Base-by-base conservation (phyloP, 2,888 invertebrate species). In the Parnassius glacialis region DNA sequence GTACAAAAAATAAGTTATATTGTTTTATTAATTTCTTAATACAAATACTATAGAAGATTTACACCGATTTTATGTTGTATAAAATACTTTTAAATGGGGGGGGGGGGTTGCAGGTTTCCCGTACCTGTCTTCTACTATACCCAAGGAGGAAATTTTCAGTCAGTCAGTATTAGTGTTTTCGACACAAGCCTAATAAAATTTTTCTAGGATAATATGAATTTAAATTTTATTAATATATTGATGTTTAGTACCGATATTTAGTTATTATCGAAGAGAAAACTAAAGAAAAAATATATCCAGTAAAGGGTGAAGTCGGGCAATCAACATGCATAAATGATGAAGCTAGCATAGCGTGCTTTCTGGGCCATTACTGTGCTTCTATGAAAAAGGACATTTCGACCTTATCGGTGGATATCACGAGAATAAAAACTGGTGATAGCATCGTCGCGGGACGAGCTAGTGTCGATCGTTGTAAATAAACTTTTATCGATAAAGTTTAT, bases 361-460 rank as follows among this genome's bases (percentile, higher is more conserved):
- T 75, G 76, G 74, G 76, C 89, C 90, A 90, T 91, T 90, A 91
- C 82, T 79, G 84, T 70, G 78, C 82, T 90, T 91, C 91, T 90
- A 90, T 90, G 90, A 86, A 91, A 91, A 90, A 90, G 90, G 89
- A 90, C 90, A 90, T 89, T 89, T 86, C 81, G 77, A 76, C 82
- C 84, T 91, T 91, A 90, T 91, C 91, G 84, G 71, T 78, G 86
- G 87, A 84, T 90, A 91, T 90, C 90, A 88, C 85, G 85, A 88
- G 89, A 90, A 90, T 90, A 90, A 90, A 90, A 90, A 87, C 84
- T 67, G 70, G 69, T 74, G 90, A 90, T 90, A 90, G 90, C 85
- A 90, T 91, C 91, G 76, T 76, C 63, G 70, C 69, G 76, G 71
- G 72, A 65, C 74, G 73, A 68, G 75, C 57, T 65, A 69, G 59